A percentile compares a stretch with the other conserved stretches of the same genome.
These are phyloP conservation scores for Chionomys nivalis DNA, from an alignment of 2,113 vertebrate genomes.

Conservation along the genomic window DNA sequence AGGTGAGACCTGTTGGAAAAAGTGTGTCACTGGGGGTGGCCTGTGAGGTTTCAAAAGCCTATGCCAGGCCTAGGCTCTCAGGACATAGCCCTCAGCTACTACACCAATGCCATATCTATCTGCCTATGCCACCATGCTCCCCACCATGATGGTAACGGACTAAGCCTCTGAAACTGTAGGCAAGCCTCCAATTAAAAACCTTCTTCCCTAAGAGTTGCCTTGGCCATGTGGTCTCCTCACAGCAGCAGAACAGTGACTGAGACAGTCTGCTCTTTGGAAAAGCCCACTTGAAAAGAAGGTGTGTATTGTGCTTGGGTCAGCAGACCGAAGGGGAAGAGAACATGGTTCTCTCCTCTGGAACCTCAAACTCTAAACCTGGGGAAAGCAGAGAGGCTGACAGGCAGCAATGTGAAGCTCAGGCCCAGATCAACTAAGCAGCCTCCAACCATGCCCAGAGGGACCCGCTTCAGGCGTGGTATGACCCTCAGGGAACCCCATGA, in stretches of 20 bases:
- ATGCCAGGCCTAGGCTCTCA: not conserved
- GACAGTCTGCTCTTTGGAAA: too few species aligned
- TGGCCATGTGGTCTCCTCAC: not conserved
- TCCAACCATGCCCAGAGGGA: too few species aligned
- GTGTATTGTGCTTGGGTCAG: fast-evolving
- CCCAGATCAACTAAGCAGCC: too few species aligned
- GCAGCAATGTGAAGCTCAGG: too few species aligned
- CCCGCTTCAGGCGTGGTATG: too few species aligned
- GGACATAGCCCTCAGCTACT: not conserved
- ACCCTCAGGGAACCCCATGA: too few species aligned
- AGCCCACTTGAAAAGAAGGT: too few species aligned
- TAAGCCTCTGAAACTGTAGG: not conserved
- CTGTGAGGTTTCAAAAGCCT: too few species aligned
- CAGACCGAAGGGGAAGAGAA: fast-evolving
- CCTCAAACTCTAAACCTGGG: not conserved
- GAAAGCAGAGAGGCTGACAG: not conserved
- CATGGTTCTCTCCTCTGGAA: not conserved
- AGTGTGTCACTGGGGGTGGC: not conserved
- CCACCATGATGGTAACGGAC: not conserved
- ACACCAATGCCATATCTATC: too few species aligned
- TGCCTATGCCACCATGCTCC: not conserved
- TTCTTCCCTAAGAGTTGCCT: not conserved
- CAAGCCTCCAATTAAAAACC: not conserved
- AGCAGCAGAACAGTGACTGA: not conserved
- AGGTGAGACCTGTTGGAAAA: not conserved